Percentiles rank a stretch among this genome's conserved stretches.
These are phyloP conservation scores for Dasypogon diadema DNA, from an alignment of 2,888 invertebrate species.

Conservation along the genomic window DNA sequence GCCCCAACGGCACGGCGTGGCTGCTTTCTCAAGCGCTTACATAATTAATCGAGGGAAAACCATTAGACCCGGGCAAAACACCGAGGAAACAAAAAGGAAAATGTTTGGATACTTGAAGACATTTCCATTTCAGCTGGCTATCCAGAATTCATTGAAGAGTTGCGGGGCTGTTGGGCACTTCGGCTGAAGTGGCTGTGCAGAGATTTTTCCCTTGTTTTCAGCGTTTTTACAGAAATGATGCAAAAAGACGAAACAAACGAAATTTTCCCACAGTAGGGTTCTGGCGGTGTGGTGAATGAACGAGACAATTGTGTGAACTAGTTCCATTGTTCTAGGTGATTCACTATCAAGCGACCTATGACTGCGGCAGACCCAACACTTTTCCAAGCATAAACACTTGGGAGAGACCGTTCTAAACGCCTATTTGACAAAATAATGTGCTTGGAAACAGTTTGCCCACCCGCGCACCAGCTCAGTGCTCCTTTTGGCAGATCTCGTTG, in stretches of 20 bases:
- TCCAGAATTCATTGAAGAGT: slow-evolving; percentile 38
- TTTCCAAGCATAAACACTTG: slow-evolving; percentile 21
- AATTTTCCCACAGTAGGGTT: slow-evolving; percentile 35
- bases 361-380: slow-evolving; percentile 25
- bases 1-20: neutral
- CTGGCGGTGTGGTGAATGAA: slow-evolving; percentile 9
- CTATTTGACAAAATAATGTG: slow-evolving; percentile 35
- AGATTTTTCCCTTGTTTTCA: neutral
- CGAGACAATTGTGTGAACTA: slow-evolving; percentile 42
- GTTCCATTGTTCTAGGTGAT: slow-evolving; percentile 33
- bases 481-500: slow-evolving; percentile 17
- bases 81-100: slow-evolving; percentile 26
- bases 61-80: slow-evolving; percentile 13
- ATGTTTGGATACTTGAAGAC: slow-evolving; percentile 27
- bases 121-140: slow-evolving; percentile 40
- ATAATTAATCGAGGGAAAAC: slow-evolving; percentile 48
- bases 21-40: slow-evolving; percentile 41
- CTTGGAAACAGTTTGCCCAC: slow-evolving; percentile 8
- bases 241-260: neutral
- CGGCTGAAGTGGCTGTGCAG: neutral
- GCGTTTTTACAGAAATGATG: neutral
- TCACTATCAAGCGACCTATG: slow-evolving; percentile 1
- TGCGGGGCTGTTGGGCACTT: neutral
- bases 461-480: neutral
- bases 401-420: slow-evolving; percentile 12